Percentiles rank a stretch among this genome's conserved stretches.
Conservation (phyloP, 2,797 vertebrate genomes). For the Propithecus perrieri region DNA sequence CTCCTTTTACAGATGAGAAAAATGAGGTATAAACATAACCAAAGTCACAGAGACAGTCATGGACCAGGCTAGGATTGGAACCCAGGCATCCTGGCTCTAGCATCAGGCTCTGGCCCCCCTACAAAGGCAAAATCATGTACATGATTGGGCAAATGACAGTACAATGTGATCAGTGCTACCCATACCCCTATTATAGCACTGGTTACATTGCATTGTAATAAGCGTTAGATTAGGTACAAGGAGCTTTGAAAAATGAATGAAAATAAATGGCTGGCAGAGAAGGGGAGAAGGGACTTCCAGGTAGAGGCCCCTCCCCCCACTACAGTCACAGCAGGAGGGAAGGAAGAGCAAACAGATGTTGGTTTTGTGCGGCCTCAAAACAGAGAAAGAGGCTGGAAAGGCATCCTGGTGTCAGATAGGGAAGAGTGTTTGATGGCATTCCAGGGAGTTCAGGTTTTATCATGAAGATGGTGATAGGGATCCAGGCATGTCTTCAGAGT, state of each 20-base stretch:
- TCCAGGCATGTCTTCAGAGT: background rate
- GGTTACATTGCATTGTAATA: background rate
- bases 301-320: background rate
- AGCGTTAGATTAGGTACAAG: background rate
- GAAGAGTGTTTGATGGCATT: background rate
- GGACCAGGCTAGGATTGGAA: background rate
- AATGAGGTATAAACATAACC: background rate
- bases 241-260: background rate
- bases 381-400: background rate
- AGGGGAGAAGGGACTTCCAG: background rate
- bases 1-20: background rate
- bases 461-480: background rate
- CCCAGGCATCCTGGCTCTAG: background rate
- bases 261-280: background rate
- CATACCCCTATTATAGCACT: background rate
- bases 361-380: background rate
- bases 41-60: background rate
- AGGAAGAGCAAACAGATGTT: background rate
- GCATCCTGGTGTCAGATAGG: background rate
- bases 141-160: background rate
- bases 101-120: background rate
- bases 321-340: background rate
- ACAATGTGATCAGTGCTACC: background rate
- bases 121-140: background rate
- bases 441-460: background rate